Base-by-base conservation (phyloP, 2,113 vertebrate genomes). In the Aspidoscelis tigris region DNA sequence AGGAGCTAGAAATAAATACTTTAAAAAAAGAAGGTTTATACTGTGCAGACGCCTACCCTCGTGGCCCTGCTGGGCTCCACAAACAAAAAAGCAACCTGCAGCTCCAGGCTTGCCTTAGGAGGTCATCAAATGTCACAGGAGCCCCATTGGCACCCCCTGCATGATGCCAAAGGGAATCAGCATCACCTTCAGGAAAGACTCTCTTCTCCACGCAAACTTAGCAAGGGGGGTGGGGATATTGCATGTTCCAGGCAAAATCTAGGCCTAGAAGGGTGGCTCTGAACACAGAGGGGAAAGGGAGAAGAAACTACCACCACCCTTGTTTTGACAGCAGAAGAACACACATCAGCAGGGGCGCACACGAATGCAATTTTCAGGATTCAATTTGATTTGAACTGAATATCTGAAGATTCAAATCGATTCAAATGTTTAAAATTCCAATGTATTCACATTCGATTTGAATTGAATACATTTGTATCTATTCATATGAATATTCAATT, bases 91-190 rank as follows among this genome's bases (percentile, higher is more conserved):
- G 16, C 50, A 81, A 81, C 47, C 84, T 70, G 24, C 50, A 76
- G 26, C 41, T 14, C 44, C 8, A 22, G n/a, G n/a, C 74, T 72
- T 64, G 66, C 74, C 74, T 65, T 22, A 50, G 79, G 53, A 81
- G 85, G 50, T 21, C 50, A 41, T 61, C 66, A 65, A 20, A 47
- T 64, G 73, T 64, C 39, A 68, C 20, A 33, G 14, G 41, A 70
- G 26, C 39, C 73, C 44, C 77, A 43, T 10, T 78, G 69, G 55
- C 55, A 73, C 47, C 50, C 53, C 53, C 55, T 20, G 11, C 79
- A 24, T 70, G 64, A 73, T 86, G 74, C 74, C 79, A 86, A 33
- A 16, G 74, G 53, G 66, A 82, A 82, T 82, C 74, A 86, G 43
- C 74, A n/a, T 82, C 66, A 64, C 73, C 14, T 81, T 64, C 20